A percentile compares a stretch with the other conserved stretches of the same genome.
Evolutionary conservation across 1,140 invertebrate species (phyloP).

Genomic region (Bilobella aurantiaca): DNA sequence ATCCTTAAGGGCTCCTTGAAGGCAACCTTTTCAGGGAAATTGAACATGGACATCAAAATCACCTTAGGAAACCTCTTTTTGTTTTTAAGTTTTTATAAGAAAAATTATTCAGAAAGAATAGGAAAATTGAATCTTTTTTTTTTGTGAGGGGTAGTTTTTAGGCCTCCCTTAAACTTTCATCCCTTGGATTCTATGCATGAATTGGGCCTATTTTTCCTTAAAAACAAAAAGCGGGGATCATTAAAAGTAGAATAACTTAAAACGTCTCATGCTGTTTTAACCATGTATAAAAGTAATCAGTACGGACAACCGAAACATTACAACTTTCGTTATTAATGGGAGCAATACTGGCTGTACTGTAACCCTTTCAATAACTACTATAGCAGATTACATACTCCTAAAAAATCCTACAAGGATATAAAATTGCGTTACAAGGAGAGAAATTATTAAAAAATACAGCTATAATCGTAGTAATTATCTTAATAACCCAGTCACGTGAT

Average conservation of each 20-base stretch:
- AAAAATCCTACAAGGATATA: no score
- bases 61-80: constrained; percentile 3
- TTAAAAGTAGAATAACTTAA: background rate
- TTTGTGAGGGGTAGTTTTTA: background rate
- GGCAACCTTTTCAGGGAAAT: background rate
- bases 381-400: no score
- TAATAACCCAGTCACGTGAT: no score
- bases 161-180: no score
- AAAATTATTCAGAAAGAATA: constrained; percentile 1
- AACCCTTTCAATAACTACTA: no score
- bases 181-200: background rate
- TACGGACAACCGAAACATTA: no score
- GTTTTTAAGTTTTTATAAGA: background rate
- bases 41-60: constrained; percentile 2
- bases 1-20: background rate
- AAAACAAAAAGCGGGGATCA: constrained; percentile 1
- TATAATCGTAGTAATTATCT: no score
- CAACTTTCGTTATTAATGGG: no score
- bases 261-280: background rate
- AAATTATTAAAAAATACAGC: no score
- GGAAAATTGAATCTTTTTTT: constrained; percentile 7
- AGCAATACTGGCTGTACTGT: no score
- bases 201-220: constrained; percentile 1
- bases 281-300: no score
- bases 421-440: no score